Evolutionary conservation across 1,140 invertebrate genomes (phyloP), one percentile per base, ranked within the genome.

Genomic region (Papilio xuthus): DNA sequence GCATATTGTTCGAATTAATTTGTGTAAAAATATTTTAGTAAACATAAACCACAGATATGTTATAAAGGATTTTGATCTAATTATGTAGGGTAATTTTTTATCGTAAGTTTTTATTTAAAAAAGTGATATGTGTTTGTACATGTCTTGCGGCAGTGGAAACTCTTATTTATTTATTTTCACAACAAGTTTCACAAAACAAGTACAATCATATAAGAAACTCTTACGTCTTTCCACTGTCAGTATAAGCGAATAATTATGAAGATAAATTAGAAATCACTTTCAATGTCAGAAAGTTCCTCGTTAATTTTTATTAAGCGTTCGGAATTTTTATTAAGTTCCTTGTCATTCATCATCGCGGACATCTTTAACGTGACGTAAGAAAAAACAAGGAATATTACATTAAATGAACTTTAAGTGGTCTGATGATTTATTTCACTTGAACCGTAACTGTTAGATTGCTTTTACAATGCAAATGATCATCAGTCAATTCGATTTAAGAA

Each of bases 301-400:
- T 32, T 67, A 67, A 67, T 67, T 67, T 67, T 67, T 67, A 67
- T 67, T 67, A 67, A 67, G 26, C 60, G 60, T 28, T 67, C 23
- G 26, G 13, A 28, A 67, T 67, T 32, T 67, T 32, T 28, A 67
- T 67, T 28, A 67, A 67, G 60, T 67, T 32, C 60, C 1, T 7
- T 67, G 12, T 67, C 60, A 67, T 67, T 67, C 60, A 67, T 67
- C 60, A 67, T 67, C 26, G 23, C 12, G 18, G 26, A 67, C 23
- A 32, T 32, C 26, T 63, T 28, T 28, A 26, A 67, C 60, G 10
- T 28, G 4, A 32, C 32, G 7, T 60, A 60, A 60, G 10, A 26
- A 60, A 60, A 28, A 26, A 20, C 2, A 26, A 13, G 18, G 20
- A 56, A 56, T 56, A 23, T 56, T 60, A 23, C 0, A 15, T 28